Percentiles rank a stretch among this genome's conserved stretches.
Evolutionary conservation across 2,888 invertebrate species (phyloP).

Genomic region (Argyra leucocephala): DNA sequence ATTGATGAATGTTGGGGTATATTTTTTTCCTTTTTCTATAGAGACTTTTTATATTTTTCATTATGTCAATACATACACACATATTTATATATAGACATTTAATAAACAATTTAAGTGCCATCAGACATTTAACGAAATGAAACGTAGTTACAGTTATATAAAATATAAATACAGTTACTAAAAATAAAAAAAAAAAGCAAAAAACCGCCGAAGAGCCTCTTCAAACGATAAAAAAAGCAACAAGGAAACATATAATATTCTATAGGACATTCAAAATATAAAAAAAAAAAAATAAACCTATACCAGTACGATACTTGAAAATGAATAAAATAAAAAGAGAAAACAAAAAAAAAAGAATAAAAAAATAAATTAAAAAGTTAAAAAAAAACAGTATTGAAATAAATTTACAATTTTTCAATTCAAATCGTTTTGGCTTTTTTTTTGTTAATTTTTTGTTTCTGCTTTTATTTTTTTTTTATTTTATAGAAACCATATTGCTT

Average conservation of each 20-base stretch:
- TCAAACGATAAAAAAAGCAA: background rate
- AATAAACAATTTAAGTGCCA: background rate
- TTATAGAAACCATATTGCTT: background rate
- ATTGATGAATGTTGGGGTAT: background rate
- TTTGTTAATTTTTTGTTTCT: too few species aligned
- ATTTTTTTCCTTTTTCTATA: background rate
- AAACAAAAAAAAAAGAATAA: background rate
- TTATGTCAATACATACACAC: background rate
- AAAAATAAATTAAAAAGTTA: background rate
- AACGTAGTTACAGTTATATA: slow-evolving; percentile 4
- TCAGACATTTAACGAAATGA: slow-evolving; percentile 3
- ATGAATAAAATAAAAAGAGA: too few species aligned
- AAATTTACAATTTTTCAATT: slow-evolving; percentile 1
- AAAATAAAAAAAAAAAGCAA: background rate
- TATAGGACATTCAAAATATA: too few species aligned
- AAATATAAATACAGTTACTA: background rate
- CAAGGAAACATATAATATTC: too few species aligned
- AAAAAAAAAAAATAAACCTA: background rate
- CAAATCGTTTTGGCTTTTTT: background rate
- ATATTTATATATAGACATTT: background rate
- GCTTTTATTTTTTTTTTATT: too few species aligned
- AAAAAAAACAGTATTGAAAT: background rate
- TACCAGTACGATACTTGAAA: background rate
- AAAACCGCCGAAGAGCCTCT: background rate
- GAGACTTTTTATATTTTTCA: too few species aligned